Conservation (phyloP, 2,797 vertebrate species). For the Passerculus sandwichensis region DNA sequence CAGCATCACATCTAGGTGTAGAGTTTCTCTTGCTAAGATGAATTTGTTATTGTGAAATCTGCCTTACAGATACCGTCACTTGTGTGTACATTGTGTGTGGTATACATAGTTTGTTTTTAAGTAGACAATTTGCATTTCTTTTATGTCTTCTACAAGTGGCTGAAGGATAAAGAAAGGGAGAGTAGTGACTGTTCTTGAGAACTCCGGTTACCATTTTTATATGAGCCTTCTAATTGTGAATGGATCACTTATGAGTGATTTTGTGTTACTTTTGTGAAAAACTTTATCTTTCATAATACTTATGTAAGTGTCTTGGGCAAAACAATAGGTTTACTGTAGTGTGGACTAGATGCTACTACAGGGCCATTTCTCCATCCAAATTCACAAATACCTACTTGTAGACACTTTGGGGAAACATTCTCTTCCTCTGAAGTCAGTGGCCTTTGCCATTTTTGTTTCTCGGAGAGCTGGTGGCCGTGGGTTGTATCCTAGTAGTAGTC, state of each 20-base stretch:
- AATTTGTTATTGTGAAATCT: not conserved
- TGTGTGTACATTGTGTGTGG: not conserved
- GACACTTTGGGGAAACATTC: not conserved
- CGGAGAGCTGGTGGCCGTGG: not conserved
- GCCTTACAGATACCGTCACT: not conserved
- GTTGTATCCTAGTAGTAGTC: not conserved
- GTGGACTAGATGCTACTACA: not conserved
- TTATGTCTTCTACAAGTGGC: not conserved
- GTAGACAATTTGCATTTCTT: not conserved
- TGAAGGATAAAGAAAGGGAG: not conserved
- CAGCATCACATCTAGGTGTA: not conserved
- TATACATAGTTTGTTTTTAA: not conserved
- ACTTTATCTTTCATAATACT: not conserved
- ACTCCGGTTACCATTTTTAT: not conserved
- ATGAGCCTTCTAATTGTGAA: not conserved
- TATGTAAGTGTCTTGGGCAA: not conserved
- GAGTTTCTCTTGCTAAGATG: not conserved
- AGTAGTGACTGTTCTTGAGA: not conserved
- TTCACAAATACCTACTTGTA: not conserved
- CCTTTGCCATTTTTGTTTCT: not conserved
- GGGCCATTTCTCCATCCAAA: not conserved
- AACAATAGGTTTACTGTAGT: not conserved
- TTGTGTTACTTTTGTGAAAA: not conserved
- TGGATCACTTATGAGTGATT: not conserved
- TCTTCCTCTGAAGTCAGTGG: not conserved